Evolutionary conservation across 2,888 invertebrate species (phyloP).

Genomic region (Lasioglossum villosulum): DNA sequence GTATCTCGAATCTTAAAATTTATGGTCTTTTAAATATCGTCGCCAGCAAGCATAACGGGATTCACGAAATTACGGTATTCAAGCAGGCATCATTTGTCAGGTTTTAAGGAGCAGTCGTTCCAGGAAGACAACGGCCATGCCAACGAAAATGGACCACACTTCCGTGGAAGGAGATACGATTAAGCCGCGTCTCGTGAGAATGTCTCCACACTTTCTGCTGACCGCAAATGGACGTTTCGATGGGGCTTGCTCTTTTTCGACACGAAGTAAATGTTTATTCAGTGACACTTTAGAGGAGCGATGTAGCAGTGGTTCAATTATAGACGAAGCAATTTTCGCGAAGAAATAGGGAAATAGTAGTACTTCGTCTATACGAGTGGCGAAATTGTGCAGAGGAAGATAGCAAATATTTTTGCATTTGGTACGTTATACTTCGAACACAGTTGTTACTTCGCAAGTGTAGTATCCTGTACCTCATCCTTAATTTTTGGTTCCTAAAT

Average conservation of each 20-base stretch:
- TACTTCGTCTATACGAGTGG: neutral
- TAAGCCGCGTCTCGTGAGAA: constrained; percentile 56
- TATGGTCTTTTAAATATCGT: neutral
- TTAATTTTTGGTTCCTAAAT: no score
- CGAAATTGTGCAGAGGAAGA: neutral
- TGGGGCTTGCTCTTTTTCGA: neutral
- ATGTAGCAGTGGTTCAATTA: neutral
- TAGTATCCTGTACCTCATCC: no score
- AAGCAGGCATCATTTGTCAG: constrained; percentile 49
- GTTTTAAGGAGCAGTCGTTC: constrained; percentile 54
- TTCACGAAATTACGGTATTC: constrained; percentile 6
- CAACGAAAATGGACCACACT: constrained; percentile 21
- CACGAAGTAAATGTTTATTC: constrained; percentile 24
- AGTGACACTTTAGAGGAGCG: neutral
- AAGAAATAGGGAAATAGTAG: neutral
- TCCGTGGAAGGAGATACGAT: constrained; percentile 61
- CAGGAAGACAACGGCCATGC: constrained; percentile 24
- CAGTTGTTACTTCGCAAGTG: no score
- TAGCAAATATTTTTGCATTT: neutral
- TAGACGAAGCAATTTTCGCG: neutral
- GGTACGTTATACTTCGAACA: no score
- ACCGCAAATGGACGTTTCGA: constrained; percentile 35
- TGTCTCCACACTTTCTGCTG: constrained; percentile 62
- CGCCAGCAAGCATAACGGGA: neutral
- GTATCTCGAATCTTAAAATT: neutral